Conservation (phyloP, 2,113 vertebrate species). For the Thalassarche chlororhynchos region DNA sequence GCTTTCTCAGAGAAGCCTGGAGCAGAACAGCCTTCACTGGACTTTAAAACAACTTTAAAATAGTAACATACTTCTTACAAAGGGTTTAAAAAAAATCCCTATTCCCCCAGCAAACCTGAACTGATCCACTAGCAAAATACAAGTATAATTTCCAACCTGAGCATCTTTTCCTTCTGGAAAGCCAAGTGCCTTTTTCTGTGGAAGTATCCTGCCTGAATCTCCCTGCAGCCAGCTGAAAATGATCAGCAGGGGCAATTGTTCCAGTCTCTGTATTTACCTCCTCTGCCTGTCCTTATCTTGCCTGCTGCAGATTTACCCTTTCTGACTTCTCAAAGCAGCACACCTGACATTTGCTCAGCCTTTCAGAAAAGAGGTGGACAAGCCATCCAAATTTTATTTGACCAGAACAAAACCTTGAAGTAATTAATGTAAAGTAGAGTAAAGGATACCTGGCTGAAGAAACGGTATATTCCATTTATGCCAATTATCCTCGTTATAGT, state of each 20-base stretch:
- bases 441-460: constrained; percentile 55
- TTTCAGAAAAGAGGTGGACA: constrained; percentile 14
- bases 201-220: background rate
- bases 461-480: constrained; percentile 48
- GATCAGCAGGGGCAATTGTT: background rate
- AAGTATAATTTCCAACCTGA: background rate
- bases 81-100: background rate
- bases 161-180: background rate
- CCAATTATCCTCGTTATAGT: constrained; percentile 67
- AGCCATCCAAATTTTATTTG: constrained; percentile 37
- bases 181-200: background rate
- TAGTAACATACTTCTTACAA: background rate
- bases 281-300: background rate
- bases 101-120: background rate
- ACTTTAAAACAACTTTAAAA: background rate
- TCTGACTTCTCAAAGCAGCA: background rate
- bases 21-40: background rate
- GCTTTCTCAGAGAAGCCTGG: background rate
- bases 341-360: background rate
- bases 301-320: background rate
- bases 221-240: background rate
- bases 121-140: background rate
- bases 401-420: constrained; percentile 25
- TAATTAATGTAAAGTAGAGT: constrained; percentile 54
- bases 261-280: background rate